Evolutionary conservation across 2,113 vertebrate genomes (phyloP).

Genomic region (Felis chaus): DNA sequence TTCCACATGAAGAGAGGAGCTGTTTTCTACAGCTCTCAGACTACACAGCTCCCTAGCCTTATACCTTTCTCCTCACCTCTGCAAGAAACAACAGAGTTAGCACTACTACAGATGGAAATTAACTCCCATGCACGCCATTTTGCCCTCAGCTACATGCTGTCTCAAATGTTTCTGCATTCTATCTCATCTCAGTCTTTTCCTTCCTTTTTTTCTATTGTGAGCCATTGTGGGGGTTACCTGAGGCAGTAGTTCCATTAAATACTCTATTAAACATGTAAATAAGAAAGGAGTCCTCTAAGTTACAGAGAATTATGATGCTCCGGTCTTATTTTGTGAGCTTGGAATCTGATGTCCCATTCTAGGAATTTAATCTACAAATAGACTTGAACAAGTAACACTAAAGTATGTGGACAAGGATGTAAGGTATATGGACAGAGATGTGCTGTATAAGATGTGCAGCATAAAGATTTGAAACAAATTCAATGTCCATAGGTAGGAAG

Average conservation of each 20-base stretch:
- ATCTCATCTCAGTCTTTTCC: background rate
- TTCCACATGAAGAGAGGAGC: background rate
- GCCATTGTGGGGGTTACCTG: background rate
- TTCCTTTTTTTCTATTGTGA: background rate
- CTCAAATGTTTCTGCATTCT: background rate
- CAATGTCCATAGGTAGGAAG: background rate
- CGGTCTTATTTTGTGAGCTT: background rate
- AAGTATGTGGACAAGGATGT: background rate
- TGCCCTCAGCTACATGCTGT: too few relatives aligned
- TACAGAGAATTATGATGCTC: background rate
- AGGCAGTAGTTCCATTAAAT: background rate
- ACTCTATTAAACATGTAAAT: background rate
- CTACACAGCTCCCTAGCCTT: too few relatives aligned
- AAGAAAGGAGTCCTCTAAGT: background rate
- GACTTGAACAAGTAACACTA: background rate
- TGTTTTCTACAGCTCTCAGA: background rate
- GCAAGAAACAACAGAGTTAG: background rate
- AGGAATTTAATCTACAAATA: background rate
- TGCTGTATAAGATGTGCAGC: background rate
- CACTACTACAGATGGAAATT: background rate
- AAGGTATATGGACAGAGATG: background rate
- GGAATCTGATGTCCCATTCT: background rate
- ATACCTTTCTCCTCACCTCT: background rate
- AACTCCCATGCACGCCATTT: background rate
- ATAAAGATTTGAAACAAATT: background rate